These are phyloP conservation scores for Terrapene triunguis DNA, from an alignment of 2,113 vertebrate genomes.

Conservation along the genomic window DNA sequence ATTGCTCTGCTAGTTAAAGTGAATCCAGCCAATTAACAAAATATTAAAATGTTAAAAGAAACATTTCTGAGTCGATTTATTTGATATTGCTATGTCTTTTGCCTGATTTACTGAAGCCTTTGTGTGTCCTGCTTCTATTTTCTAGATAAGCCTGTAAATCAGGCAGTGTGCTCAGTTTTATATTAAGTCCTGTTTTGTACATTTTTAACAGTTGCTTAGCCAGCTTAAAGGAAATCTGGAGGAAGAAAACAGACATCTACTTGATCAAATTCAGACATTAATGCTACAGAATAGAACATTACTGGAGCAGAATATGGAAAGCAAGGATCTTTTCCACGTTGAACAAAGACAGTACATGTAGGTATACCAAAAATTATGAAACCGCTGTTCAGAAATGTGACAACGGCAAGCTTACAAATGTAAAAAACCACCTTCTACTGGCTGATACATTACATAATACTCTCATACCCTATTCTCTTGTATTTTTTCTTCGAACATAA, in stretches of 20 bases:
- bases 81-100: not conserved
- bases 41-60: not conserved
- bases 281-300: conserved; percentile 97
- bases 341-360: conserved; percentile 99
- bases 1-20: not conserved
- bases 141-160: not conserved
- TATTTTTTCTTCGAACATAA: not conserved
- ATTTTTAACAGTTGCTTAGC: conserved; percentile 90
- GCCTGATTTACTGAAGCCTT: not conserved
- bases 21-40: not conserved
- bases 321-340: conserved; percentile 98
- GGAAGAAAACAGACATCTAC: conserved; percentile 96
- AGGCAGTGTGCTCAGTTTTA: not conserved
- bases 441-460: not conserved
- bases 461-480: not conserved
- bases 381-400: not conserved
- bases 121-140: not conserved
- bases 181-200: conserved; percentile 34
- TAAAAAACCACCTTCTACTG: not conserved
- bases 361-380: conserved; percentile 63
- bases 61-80: not conserved
- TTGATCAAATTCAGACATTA: conserved; percentile 98
- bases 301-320: conserved; percentile 98
- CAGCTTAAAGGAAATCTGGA: conserved; percentile 98
- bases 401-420: not conserved